Conservation (phyloP, 2,113 vertebrate genomes). For the Dromaius novaehollandiae region DNA sequence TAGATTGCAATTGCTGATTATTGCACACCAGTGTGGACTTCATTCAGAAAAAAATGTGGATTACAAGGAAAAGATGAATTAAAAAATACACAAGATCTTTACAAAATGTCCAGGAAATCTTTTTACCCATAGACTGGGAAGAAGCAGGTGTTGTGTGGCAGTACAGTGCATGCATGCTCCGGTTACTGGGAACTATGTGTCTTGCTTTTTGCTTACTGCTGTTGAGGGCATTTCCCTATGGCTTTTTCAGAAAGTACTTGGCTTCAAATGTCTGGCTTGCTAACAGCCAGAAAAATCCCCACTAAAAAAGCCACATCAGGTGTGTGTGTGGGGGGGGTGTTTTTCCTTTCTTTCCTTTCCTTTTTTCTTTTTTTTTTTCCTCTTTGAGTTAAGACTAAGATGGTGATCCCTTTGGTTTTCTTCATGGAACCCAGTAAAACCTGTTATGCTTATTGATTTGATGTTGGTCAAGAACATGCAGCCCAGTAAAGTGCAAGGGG, state of each 20-base stretch:
- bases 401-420: background rate
- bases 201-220: background rate
- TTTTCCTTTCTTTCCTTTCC: too few relatives aligned
- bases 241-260: background rate
- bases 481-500: background rate
- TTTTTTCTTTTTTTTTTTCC: too few relatives aligned
- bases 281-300: accelerated
- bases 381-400: too few relatives aligned
- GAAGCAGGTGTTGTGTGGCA: background rate
- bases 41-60: background rate
- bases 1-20: background rate
- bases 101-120: background rate
- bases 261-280: background rate
- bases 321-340: too few relatives aligned
- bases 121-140: background rate
- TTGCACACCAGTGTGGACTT: background rate
- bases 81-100: background rate
- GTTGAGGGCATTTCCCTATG: background rate
- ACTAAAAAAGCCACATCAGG: background rate
- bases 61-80: background rate
- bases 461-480: background rate
- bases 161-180: accelerated
- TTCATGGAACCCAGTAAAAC: accelerated
- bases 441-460: background rate
- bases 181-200: background rate